Evolutionary conservation across 2,113 vertebrate genomes (phyloP).

Genomic region (Eudorcas thomsonii): DNA sequence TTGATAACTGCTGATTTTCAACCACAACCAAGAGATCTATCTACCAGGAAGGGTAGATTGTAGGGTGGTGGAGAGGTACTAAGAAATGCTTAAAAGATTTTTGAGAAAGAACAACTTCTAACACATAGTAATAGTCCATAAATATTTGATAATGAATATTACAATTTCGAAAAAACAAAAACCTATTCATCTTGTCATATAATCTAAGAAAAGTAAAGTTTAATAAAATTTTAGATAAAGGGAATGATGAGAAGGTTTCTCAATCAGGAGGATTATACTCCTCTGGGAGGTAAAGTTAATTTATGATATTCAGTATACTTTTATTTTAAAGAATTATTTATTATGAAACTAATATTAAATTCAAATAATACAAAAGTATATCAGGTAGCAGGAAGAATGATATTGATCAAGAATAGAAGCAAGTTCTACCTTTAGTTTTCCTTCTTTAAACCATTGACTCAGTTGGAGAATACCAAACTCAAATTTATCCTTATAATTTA

Average conservation of each 20-base stretch:
- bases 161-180: neutral
- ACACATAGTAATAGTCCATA: neutral
- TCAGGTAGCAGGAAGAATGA: constrained; percentile 9
- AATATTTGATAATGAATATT: constrained; percentile 25
- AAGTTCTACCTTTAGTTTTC: constrained; percentile 90
- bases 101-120: constrained; percentile 16
- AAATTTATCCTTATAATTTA: constrained; percentile 89
- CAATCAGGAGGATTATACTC: neutral
- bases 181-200: neutral
- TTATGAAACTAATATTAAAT: constrained; percentile 38
- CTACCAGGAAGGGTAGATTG: neutral
- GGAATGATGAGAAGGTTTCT: neutral
- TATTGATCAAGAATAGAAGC: neutral
- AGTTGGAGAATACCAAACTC: constrained; percentile 86
- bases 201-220: constrained; percentile 9
- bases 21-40: neutral
- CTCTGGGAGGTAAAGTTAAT: neutral
- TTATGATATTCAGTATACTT: neutral
- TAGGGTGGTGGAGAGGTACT: neutral
- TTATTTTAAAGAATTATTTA: constrained; percentile 9
- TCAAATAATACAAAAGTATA: constrained; percentile 40
- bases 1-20: constrained; percentile 5
- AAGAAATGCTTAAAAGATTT: neutral
- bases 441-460: constrained; percentile 88
- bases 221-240: constrained; percentile 4